phyloP scores from a whole-genome alignment of 2,888 invertebrate species.

The Anaspis maculata region DNA sequence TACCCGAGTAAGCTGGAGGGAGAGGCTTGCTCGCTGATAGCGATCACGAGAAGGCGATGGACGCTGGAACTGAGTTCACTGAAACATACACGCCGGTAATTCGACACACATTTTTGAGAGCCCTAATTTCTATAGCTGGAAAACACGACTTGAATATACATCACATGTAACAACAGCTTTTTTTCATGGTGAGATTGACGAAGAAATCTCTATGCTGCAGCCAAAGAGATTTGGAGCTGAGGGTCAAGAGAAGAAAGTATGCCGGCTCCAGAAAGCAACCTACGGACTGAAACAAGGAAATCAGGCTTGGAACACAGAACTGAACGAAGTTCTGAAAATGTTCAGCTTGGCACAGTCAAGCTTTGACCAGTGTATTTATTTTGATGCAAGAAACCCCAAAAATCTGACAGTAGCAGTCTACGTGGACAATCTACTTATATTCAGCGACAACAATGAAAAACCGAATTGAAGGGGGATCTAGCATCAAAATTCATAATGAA shows the following conservation, averaged over 20 bases:
- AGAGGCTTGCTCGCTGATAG: too few relatives aligned
- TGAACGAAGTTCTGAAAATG: constrained; percentile 1
- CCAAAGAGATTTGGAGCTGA: constrained; percentile 10
- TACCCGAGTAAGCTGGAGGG: too few relatives aligned
- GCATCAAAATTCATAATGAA: constrained; percentile 1
- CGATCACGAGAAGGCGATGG: too few relatives aligned
- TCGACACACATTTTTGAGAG: constrained; percentile 13
- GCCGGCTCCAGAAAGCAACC: neutral
- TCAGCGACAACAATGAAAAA: too few relatives aligned
- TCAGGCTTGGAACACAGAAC: neutral
- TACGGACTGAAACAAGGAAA: constrained; percentile 3
- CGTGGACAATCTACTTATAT: constrained; percentile 3
- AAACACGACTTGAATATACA: constrained; percentile 15
- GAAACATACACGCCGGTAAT: constrained; percentile 22
- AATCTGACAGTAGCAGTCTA: neutral
- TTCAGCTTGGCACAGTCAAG: neutral
- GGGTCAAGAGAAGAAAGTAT: neutral
- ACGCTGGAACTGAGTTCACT: constrained; percentile 20
- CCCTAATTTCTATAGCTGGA: constrained; percentile 20
- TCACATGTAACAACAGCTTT: constrained; percentile 20
- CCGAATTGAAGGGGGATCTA: neutral
- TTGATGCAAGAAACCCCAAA: neutral
- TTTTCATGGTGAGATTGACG: constrained; percentile 18
- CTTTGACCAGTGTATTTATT: neutral
- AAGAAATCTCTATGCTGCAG: constrained; percentile 16